Conservation (phyloP, 2,888 invertebrate species). For the Embidobia sp. region DNA sequence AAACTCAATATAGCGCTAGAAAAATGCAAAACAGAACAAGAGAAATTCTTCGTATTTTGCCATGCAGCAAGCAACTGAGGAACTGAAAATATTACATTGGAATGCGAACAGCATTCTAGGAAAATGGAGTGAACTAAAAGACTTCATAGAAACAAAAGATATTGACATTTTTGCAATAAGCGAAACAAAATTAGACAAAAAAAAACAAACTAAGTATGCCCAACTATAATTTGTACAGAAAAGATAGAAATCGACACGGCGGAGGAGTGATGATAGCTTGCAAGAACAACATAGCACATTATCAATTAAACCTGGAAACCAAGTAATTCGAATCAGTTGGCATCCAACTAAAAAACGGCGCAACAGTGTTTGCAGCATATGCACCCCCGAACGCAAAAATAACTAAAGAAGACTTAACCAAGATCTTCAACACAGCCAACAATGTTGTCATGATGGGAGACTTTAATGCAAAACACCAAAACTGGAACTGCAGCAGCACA, state of each 20-base stretch:
- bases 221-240: conserved; percentile 11
- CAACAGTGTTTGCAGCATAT: conserved; percentile 7
- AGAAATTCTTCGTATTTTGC: no score
- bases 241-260: conserved; percentile 24
- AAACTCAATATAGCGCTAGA: no score
- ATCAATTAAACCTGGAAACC: background rate
- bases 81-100: no score
- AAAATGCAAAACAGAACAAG: no score
- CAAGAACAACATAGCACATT: background rate
- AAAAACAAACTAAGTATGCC: conserved; percentile 3
- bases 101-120: conserved; percentile 31
- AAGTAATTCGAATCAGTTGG: conserved; percentile 14
- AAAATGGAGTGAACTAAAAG: conserved; percentile 32
- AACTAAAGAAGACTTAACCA: conserved; percentile 1
- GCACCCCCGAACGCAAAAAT: conserved; percentile 7
- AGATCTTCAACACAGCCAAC: conserved; percentile 13
- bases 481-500: background rate
- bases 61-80: no score
- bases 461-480: conserved; percentile 4
- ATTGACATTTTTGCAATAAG: no score
- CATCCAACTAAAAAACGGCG: conserved; percentile 8
- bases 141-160: conserved; percentile 7
- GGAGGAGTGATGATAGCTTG: conserved; percentile 31
- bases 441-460: background rate
- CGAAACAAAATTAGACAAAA: conserved; percentile 30